A percentile compares a stretch with the other conserved stretches of the same genome.
Conservation (phyloP, 2,797 vertebrate species). For the Acipenser transmontanus region DNA sequence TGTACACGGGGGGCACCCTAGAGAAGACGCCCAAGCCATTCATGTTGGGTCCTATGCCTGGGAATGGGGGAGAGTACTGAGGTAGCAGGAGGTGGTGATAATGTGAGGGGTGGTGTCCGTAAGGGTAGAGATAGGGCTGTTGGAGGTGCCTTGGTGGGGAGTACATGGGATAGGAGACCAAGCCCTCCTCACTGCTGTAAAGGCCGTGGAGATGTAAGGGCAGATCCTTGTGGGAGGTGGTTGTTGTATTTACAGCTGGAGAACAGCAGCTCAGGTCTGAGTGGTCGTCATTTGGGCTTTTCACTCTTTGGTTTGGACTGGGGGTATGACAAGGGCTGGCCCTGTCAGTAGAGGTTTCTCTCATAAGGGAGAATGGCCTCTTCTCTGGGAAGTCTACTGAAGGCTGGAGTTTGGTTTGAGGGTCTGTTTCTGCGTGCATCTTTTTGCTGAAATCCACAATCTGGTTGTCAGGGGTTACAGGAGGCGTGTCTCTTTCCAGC, state of each 20-base stretch:
- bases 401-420: constrained; percentile 24
- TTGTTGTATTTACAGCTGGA: constrained; percentile 19
- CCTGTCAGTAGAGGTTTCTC: background rate
- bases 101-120: constrained; percentile 31
- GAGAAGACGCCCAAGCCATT: constrained; percentile 10
- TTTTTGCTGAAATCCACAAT: constrained; percentile 56
- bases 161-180: constrained; percentile 50
- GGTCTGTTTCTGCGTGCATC: constrained; percentile 12
- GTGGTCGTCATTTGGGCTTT: background rate
- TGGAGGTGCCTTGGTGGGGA: constrained; percentile 48
- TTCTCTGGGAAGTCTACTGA: background rate
- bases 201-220: constrained; percentile 52
- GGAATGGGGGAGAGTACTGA: constrained; percentile 47
- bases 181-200: constrained; percentile 46
- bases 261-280: constrained; percentile 20
- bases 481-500: constrained; percentile 56
- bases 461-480: constrained; percentile 56
- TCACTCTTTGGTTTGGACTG: constrained; percentile 19
- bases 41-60: constrained; percentile 30
- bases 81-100: constrained; percentile 47
- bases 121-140: constrained; percentile 45
- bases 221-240: constrained; percentile 32
- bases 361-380: background rate
- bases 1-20: constrained; percentile 33
- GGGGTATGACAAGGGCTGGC: background rate